These are phyloP conservation scores for Simalia tracyae DNA, from an alignment of 2,797 vertebrate genomes.

Conservation along the genomic window DNA sequence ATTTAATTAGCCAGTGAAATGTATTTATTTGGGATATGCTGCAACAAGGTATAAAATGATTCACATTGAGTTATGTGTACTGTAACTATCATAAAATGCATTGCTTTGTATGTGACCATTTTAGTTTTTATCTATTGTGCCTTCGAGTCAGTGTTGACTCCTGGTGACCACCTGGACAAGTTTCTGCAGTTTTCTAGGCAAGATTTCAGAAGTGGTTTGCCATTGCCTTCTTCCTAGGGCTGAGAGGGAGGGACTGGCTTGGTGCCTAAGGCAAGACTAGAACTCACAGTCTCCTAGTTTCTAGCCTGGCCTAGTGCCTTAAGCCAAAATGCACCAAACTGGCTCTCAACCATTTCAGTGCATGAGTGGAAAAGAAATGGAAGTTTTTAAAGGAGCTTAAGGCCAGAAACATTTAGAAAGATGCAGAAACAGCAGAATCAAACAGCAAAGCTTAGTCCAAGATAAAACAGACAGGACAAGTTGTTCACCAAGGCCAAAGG, in stretches of 20 bases:
- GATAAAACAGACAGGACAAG: background rate
- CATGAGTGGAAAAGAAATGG: background rate
- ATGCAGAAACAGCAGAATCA: background rate
- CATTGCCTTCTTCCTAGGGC: background rate
- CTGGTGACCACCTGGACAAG: background rate
- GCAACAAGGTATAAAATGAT: background rate
- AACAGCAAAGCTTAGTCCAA: background rate
- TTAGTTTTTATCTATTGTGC: background rate
- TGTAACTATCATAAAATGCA: background rate
- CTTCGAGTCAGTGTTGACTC: background rate
- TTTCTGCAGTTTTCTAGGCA: background rate
- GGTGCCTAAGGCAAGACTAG: background rate
- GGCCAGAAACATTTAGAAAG: background rate
- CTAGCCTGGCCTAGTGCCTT: background rate
- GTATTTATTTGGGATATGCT: background rate
- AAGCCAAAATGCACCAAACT: background rate
- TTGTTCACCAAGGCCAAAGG: background rate
- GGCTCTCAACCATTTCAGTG: background rate
- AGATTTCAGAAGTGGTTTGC: background rate
- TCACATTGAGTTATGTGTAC: background rate
- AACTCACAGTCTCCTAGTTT: background rate
- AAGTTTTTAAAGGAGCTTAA: background rate
- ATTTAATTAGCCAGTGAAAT: background rate
- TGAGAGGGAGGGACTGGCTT: background rate
- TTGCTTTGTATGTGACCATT: background rate